Base-by-base conservation (phyloP, 2,888 invertebrate genomes). In the Bugula neritina region DNA sequence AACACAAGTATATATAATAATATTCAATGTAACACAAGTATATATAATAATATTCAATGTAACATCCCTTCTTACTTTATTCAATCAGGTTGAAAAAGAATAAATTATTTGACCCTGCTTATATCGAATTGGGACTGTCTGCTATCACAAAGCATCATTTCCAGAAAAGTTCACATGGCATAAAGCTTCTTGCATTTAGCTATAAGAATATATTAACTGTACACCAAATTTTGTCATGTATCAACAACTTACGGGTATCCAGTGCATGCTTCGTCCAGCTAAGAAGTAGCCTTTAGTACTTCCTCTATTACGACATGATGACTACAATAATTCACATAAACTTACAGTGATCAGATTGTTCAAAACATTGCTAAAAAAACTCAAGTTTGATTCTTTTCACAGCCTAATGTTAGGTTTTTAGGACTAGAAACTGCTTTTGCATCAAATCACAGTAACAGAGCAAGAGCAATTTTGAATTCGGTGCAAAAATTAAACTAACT, bases 261-360 rank as follows among this genome's bases (percentile, higher is more conserved):
- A 86, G 75, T 85, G 82, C 86, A 86, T 86, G 72, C 80, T 84
- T 63, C 86, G 76, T 23, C 85, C 85, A 1, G 86, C 86, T 75
- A 87, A 75, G 75, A 86, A 87, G 75, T 86, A 87, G 1, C 86
- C 86, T n/a, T 79, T 78, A 1, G 82, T 77, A 71, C 79, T 80
- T 3, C 83, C 83, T 74, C 83, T 72, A 76, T 83, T 83, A 55
- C 79, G 75, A 72, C 81, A 82, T 78, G 83, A 83, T 69, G 83
- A 81, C 83, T 83, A 78, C 69, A 79, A 79, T 52, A 63, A 29
- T 5, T 43, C n/a, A n/a, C n/a, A n/a, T n/a, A n/a, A n/a, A n/a
- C n/a, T n/a, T n/a, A n/a, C n/a, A n/a, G n/a, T n/a, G n/a, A n/a
- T n/a, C n/a, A n/a, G n/a, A n/a, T n/a, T n/a, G n/a, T n/a, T n/a